These are phyloP conservation scores for Drosophila buzzatii DNA, from an alignment of 2,888 invertebrate species.

Conservation along the genomic window DNA sequence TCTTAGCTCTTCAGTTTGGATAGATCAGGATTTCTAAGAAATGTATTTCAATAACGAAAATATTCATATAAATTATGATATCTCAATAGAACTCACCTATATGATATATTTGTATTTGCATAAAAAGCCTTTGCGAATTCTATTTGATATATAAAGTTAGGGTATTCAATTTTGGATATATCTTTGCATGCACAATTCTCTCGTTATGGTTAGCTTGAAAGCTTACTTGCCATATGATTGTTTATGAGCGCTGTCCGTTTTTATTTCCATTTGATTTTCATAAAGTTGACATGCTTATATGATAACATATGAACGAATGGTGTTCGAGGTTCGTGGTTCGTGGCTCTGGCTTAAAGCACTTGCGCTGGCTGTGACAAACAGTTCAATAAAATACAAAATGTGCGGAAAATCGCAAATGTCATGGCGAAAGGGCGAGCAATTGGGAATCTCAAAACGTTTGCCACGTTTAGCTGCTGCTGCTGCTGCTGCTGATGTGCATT, in stretches of 20 bases:
- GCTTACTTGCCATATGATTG: conserved; percentile 69
- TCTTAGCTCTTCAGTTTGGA: too few species aligned
- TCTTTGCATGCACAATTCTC: neutral
- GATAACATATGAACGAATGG: conserved; percentile 38
- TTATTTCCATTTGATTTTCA: conserved; percentile 81
- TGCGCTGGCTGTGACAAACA: conserved; percentile 75
- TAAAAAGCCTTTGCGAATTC: too few species aligned
- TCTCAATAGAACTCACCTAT: too few species aligned
- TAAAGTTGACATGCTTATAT: conserved; percentile 77
- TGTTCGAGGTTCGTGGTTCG: conserved; percentile 4
- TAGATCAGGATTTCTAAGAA: neutral
- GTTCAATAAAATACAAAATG: conserved; percentile 82
- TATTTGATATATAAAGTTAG: neutral
- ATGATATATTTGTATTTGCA: too few species aligned
- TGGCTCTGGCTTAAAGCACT: conserved; percentile 40
- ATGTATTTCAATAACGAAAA: neutral
- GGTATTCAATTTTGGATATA: neutral
- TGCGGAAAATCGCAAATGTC: conserved; percentile 83
- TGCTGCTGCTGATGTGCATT: conserved; percentile 64
- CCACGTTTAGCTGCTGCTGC: conserved; percentile 53
- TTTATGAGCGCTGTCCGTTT: conserved; percentile 74
- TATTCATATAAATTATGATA: neutral
- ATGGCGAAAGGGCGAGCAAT: conserved; percentile 47
- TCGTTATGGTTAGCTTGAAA: conserved; percentile 55
- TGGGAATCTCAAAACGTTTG: conserved; percentile 71